phyloP scores from a whole-genome alignment of 2,888 invertebrate genomes.

The Tortrix viridana region DNA sequence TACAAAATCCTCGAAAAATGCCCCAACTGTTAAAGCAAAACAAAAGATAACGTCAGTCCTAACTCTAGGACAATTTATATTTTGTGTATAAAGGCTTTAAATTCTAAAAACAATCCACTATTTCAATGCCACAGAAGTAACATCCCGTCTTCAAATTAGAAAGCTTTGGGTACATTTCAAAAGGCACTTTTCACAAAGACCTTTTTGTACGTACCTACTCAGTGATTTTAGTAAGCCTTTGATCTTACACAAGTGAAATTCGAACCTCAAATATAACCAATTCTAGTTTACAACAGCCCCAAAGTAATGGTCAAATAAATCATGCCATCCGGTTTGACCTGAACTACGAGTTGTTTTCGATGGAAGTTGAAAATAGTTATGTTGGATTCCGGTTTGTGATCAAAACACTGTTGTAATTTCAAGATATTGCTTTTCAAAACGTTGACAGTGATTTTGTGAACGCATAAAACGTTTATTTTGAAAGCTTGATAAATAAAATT shows the following conservation, averaged over 20 bases:
- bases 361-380: background rate
- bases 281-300: constrained; percentile 21
- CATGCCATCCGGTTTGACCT: constrained; percentile 19
- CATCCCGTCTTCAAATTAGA: constrained; percentile 11
- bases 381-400: too few relatives aligned
- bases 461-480: too few relatives aligned
- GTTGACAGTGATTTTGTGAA: too few relatives aligned
- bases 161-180: constrained; percentile 10
- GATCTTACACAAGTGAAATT: constrained; percentile 23
- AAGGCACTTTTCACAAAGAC: constrained; percentile 22
- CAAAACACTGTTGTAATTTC: too few relatives aligned
- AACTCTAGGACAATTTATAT: background rate
- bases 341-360: constrained; percentile 16
- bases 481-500: too few relatives aligned
- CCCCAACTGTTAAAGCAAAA: too few relatives aligned
- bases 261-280: constrained; percentile 32
- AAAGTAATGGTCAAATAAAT: constrained; percentile 37
- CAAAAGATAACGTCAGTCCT: too few relatives aligned
- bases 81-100: background rate
- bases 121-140: constrained; percentile 3
- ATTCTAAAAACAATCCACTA: background rate
- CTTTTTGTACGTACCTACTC: constrained; percentile 15
- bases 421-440: too few relatives aligned
- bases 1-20: too few relatives aligned
- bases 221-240: constrained; percentile 10